Conservation (phyloP, 1,140 invertebrate genomes). For the Drosophila nebulosa region DNA sequence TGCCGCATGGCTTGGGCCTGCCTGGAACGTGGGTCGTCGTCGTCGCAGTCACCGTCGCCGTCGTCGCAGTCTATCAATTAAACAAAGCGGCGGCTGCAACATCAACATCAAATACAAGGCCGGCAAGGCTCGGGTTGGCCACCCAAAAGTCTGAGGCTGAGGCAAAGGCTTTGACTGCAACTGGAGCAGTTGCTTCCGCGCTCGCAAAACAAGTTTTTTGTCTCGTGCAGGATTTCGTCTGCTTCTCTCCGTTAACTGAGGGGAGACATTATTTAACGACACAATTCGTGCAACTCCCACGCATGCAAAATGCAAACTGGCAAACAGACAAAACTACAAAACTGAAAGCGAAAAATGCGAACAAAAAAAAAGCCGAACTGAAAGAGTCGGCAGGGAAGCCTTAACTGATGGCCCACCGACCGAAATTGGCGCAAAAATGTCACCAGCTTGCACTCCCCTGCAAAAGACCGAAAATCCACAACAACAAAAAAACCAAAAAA, state of each 20-base stretch:
- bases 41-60: slow-evolving; percentile 2
- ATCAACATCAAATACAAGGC: slow-evolving; percentile 71
- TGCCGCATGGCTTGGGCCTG: slow-evolving; percentile 37
- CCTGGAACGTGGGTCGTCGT: slow-evolving; percentile 61
- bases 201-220: slow-evolving; percentile 35
- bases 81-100: slow-evolving; percentile 69
- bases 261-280: slow-evolving; percentile 73
- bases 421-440: slow-evolving; percentile 77
- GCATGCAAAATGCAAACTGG: slow-evolving; percentile 58
- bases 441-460: slow-evolving; percentile 54
- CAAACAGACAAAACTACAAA: slow-evolving; percentile 46
- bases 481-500: background rate
- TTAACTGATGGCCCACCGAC: slow-evolving; percentile 77
- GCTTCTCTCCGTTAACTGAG: background rate
- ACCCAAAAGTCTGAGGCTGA: slow-evolving; percentile 48
- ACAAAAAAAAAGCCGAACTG: slow-evolving; percentile 13
- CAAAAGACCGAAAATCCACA: background rate
- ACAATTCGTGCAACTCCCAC: slow-evolving; percentile 77
- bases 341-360: slow-evolving; percentile 76
- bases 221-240: slow-evolving; percentile 66
- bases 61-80: slow-evolving; percentile 71
- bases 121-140: slow-evolving; percentile 56
- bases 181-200: slow-evolving; percentile 69
- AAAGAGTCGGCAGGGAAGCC: slow-evolving; percentile 45
- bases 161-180: slow-evolving; percentile 11